A percentile compares a stretch with the other conserved stretches of the same genome.
Conservation (phyloP, 2,113 vertebrate species). For the Alligator mississippiensis region DNA sequence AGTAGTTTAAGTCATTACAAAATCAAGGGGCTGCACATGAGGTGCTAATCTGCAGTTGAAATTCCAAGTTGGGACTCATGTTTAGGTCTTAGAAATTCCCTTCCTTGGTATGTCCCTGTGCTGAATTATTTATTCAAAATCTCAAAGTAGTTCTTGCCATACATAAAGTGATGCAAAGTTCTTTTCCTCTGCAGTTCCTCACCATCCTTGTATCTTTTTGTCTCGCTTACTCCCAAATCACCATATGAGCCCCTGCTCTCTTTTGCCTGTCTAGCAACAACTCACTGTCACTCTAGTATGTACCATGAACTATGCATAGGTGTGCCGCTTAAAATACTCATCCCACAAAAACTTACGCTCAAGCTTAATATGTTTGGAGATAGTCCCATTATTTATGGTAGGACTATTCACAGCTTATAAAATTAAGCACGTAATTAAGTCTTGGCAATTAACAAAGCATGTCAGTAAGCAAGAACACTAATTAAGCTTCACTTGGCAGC, state of each 20-base stretch:
- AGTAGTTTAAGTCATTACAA: rapidly evolving
- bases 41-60: neutral
- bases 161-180: neutral
- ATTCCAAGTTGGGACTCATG: neutral
- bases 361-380: neutral
- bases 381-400: neutral
- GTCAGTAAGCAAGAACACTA: too few species aligned
- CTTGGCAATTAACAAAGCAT: too few species aligned
- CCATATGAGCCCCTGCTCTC: neutral
- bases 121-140: neutral
- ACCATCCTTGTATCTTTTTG: neutral
- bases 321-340: neutral
- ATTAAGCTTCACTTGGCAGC: too few species aligned
- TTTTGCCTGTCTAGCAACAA: neutral
- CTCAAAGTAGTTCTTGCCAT: neutral
- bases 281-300: too few species aligned
- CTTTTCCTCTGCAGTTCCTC: neutral
- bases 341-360: neutral
- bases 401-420: neutral
- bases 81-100: neutral
- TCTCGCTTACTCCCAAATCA: neutral
- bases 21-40: neutral
- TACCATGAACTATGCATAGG: neutral
- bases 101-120: too few species aligned
- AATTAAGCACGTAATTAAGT: rapidly evolving